phyloP scores from a whole-genome alignment of 2,113 vertebrate genomes.

The Centropus bengalensis region DNA sequence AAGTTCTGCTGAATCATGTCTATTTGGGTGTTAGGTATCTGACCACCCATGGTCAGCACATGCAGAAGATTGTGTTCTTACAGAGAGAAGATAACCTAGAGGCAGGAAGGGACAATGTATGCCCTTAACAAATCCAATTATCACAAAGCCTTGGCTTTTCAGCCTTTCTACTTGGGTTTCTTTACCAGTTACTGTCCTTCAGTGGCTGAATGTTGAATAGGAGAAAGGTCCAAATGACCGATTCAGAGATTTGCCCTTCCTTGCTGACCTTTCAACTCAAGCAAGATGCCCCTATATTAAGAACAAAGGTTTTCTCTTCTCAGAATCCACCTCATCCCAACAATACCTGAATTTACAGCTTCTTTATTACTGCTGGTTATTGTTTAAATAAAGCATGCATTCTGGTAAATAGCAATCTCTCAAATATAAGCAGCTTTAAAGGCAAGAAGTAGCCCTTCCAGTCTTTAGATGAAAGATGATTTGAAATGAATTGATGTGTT shows the following conservation, averaged over 20 bases:
- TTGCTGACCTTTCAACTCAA: conserved; percentile 31
- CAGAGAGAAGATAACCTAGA: neutral
- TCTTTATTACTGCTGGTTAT: conserved; percentile 47
- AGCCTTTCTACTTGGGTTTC: neutral
- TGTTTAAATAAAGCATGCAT: conserved; percentile 68
- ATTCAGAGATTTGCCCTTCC: neutral
- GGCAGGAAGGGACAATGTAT: neutral
- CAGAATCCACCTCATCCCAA: neutral
- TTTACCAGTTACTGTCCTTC: neutral
- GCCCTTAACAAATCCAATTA: neutral
- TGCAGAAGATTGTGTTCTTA: neutral
- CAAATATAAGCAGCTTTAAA: conserved; percentile 57
- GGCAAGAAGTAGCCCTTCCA: conserved; percentile 59
- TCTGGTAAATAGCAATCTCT: conserved; percentile 58
- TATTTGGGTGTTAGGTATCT: neutral
- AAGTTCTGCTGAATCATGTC: neutral
- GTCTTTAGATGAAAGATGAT: conserved; percentile 72
- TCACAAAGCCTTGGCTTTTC: neutral
- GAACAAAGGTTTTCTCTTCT: neutral
- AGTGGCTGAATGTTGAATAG: neutral
- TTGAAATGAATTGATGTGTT: conserved; percentile 81
- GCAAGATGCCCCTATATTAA: neutral
- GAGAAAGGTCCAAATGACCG: conserved; percentile 1
- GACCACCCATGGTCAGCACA: neutral
- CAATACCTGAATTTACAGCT: neutral